phyloP scores from a whole-genome alignment of 2,888 invertebrate species.

The Ischnus inquisitorius region DNA sequence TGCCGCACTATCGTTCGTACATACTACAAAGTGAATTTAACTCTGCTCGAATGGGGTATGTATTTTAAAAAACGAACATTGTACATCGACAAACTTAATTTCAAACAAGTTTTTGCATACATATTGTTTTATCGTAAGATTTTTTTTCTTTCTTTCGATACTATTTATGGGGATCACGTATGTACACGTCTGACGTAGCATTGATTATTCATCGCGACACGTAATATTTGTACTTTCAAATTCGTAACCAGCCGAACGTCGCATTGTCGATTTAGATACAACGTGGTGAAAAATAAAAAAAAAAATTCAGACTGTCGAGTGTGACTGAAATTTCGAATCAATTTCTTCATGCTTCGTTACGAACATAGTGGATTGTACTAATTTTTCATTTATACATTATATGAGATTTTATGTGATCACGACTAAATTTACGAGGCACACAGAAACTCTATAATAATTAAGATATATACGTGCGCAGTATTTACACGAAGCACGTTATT shows the following conservation, averaged over 20 bases:
- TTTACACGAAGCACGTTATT: slow-evolving; percentile 48
- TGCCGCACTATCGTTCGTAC: background rate
- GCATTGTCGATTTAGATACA: background rate
- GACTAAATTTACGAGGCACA: slow-evolving; percentile 23
- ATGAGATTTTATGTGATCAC: background rate
- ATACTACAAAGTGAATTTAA: background rate
- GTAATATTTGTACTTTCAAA: background rate
- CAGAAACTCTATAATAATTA: slow-evolving; percentile 44
- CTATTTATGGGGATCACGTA: slow-evolving; percentile 13
- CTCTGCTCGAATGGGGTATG: slow-evolving; percentile 32
- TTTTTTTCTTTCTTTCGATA: slow-evolving; percentile 34
- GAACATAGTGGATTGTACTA: slow-evolving; percentile 41
- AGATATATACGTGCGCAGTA: slow-evolving; percentile 58
- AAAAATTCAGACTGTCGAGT: background rate
- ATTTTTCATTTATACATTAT: background rate
- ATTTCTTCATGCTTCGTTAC: slow-evolving; percentile 18
- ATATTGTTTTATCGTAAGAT: slow-evolving; percentile 45
- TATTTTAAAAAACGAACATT: slow-evolving; percentile 10
- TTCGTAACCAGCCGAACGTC: background rate
- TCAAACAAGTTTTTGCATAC: slow-evolving; percentile 51
- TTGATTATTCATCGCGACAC: background rate
- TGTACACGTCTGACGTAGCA: slow-evolving; percentile 5
- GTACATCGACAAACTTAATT: slow-evolving; percentile 23
- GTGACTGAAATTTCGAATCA: background rate
- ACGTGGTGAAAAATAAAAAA: background rate